Evolutionary conservation across 2,797 vertebrate genomes (phyloP), one percentile per base, ranked within the genome.

Genomic region (Cercopithecus neglectus): DNA sequence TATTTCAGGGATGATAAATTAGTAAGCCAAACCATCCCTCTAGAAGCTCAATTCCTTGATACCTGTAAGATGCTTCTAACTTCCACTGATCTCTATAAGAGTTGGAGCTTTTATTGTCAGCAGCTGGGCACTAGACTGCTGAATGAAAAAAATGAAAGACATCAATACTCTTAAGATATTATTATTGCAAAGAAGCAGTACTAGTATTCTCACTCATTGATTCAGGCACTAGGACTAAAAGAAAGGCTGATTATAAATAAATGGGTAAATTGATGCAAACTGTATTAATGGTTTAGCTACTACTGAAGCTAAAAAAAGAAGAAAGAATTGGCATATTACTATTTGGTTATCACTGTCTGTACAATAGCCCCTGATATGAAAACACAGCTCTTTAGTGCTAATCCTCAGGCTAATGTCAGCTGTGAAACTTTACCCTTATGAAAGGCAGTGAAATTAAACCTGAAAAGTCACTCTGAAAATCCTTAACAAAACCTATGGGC

Each of bases 191-290:
- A 94, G 64, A 93, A 96, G 93, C 39, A 95, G 82, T 89, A 93
- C 96, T 95, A 95, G 78, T 80, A 16, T 1, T 22, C 94, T 90
- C 89, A 96, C 70, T 95, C 59, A 96, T 95, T 97, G 72, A 98
- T 96, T 96, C 6, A 92, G 90, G 93, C 92, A 97, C 91, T 96
- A 39, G 97, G 95, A 67, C 84, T 88, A 96, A 95, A 9, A 89
- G 82, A 98, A 93, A 94, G 53, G 14, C 28, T 83, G 92, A 93
- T 96, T 97, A 96, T 48, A 97, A 98, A 96, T 82, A 97, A 98
- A 98, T 96, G 95, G 78, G 91, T 90, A 97, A 21, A 0, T 5
- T 57, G 57, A 96, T 9, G 92, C 97, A 93, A 98, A 98, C 93
- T 14, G 72, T 92, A 78, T 91, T 97, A 94, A 94, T 48, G 92